Conservation (phyloP, 2,113 vertebrate species). For the Ariopsis seemanni region DNA sequence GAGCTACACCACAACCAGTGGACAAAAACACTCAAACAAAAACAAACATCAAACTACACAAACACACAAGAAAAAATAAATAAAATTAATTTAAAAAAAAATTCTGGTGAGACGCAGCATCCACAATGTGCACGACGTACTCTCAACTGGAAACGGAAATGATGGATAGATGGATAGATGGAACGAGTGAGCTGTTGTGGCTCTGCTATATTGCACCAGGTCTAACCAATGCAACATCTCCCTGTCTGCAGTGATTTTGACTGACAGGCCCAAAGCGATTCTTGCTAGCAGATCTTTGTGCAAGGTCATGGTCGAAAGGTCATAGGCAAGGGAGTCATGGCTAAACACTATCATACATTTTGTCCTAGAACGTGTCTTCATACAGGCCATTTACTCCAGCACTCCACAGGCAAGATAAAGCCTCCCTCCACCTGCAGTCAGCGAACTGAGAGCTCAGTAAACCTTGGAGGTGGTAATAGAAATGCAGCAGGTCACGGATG, state of each 20-base stretch:
- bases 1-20: too few species aligned
- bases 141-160: too few species aligned
- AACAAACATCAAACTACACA: too few species aligned
- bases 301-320: slow-evolving; percentile 69
- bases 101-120: too few species aligned
- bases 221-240: neutral
- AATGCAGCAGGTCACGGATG: slow-evolving; percentile 63
- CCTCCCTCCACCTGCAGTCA: slow-evolving; percentile 52
- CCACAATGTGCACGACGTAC: too few species aligned
- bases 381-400: slow-evolving; percentile 17
- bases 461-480: slow-evolving; percentile 66
- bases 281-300: slow-evolving; percentile 55
- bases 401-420: slow-evolving; percentile 29
- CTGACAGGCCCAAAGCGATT: slow-evolving; percentile 67
- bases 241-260: slow-evolving; percentile 2
- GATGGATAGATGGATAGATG: neutral
- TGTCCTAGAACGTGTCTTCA: slow-evolving; percentile 27
- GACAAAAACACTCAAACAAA: too few species aligned
- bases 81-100: too few species aligned
- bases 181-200: neutral
- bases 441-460: slow-evolving; percentile 57
- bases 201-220: neutral
- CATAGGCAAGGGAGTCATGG: slow-evolving; percentile 60
- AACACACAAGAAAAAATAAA: too few species aligned
- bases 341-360: slow-evolving; percentile 58